Base-by-base conservation (phyloP, 2,113 vertebrate species). In the Ciconia maguari region DNA sequence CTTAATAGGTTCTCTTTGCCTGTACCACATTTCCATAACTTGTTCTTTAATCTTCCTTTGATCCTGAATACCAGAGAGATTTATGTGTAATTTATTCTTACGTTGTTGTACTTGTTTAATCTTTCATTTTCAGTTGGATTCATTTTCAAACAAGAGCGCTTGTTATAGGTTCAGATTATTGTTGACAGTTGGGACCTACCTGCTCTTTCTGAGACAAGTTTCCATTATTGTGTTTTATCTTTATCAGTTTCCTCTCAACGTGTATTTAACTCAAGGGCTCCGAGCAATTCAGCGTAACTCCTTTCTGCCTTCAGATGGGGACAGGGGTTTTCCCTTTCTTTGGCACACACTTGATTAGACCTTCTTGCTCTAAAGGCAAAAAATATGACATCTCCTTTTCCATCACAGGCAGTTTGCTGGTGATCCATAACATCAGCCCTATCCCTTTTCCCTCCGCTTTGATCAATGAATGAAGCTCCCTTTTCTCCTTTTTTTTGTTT, bases 31-130 rank as follows among this genome's bases (percentile, higher is more conserved):
- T 96, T 95, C 93, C 96, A 96, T 96, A 95, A 89, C 96, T 96
- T 82, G 96, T 96, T 91, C 97, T 97, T 97, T 96, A 97, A 97
- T 97, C 96, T 96, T 85, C 94, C 96, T 97, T 97, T 97, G 95
- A 97, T 97, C 96, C 96, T 79, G 83, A 96, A 94, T 93, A 96
- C 96, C 78, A 96, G 93, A 84, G 96, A 96, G 95, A 97, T 95
- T 97, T 96, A 94, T 89, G 89, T 96, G 93, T 97, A 97, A 97
- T 97, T 96, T 97, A 97, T 97, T 95, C 95, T 91, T 94, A 92
- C 44, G 71, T 95, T 96, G 94, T 95, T 95, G 90, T 95, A 96
- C 95, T 95, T 96, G 91, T 97, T 97, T 97, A 96, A 97, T 97
- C 96, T 97, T 97, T 97, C 91, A 83, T 96, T 97, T 97, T 97